A percentile compares a stretch with the other conserved stretches of the same genome.
Evolutionary conservation across 2,888 invertebrate species (phyloP).

Genomic region (Caenorhabditis imperialis): DNA sequence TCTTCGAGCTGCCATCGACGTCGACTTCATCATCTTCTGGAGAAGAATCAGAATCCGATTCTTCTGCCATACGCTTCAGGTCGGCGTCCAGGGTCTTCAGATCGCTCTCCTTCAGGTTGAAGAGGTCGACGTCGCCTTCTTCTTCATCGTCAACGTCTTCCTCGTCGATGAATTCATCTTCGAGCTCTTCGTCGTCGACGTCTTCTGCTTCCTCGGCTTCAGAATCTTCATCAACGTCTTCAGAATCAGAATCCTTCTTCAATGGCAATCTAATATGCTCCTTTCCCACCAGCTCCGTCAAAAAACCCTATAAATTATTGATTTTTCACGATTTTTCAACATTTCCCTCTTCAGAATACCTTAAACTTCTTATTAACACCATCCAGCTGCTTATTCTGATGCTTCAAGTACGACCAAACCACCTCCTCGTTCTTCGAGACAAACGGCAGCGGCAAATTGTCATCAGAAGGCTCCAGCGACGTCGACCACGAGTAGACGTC

Average conservation of each 20-base stretch:
- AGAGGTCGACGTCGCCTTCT: slow-evolving; percentile 55
- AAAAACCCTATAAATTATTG: slow-evolving; percentile 29
- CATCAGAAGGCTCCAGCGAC: slow-evolving; percentile 26
- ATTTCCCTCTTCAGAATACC: slow-evolving; percentile 3
- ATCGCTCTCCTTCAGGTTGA: slow-evolving; percentile 57
- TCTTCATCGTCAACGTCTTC: slow-evolving; percentile 35
- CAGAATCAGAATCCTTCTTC: slow-evolving; percentile 34
- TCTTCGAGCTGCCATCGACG: slow-evolving; percentile 4
- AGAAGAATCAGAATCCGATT: too few species aligned
- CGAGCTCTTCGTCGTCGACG: slow-evolving; percentile 29
- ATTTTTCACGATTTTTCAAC: not conserved
- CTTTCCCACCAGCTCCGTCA: slow-evolving; percentile 36
- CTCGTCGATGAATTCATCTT: slow-evolving; percentile 42
- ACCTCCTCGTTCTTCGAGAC: slow-evolving; percentile 54
- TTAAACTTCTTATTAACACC: slow-evolving; percentile 28
- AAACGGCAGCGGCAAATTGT: slow-evolving; percentile 50
- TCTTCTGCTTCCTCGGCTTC: slow-evolving; percentile 32
- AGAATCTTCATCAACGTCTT: slow-evolving; percentile 23
- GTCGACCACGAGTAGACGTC: slow-evolving; percentile 49
- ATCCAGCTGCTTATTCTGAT: slow-evolving; percentile 50
- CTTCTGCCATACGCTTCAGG: slow-evolving; percentile 47
- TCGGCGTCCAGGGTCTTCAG: slow-evolving; percentile 56
- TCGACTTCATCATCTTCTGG: slow-evolving; percentile 30
- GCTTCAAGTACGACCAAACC: slow-evolving; percentile 54
- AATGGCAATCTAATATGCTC: slow-evolving; percentile 9